Percentiles rank a stretch among this genome's conserved stretches.
phyloP scores from a whole-genome alignment of 2,113 vertebrate species.

The Sphaerodactylus townsendi region DNA sequence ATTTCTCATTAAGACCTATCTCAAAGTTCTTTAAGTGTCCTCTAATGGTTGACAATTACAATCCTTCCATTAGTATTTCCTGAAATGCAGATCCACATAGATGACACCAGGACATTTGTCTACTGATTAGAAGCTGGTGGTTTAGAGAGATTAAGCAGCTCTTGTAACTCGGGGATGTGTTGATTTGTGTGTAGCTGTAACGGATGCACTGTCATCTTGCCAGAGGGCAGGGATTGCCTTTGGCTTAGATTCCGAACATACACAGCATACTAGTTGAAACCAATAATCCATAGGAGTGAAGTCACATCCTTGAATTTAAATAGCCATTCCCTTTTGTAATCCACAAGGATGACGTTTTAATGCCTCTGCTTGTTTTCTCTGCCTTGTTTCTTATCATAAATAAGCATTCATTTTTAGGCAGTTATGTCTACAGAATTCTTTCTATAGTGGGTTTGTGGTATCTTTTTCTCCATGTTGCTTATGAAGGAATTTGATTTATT shows the following conservation, averaged over 20 bases:
- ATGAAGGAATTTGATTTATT: conserved; percentile 51
- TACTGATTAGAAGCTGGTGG: not conserved
- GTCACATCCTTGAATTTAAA: conserved; percentile 67
- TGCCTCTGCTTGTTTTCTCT: conserved; percentile 42
- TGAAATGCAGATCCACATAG: not conserved
- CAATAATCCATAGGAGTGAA: conserved; percentile 51
- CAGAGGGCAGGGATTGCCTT: not conserved
- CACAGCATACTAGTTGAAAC: conserved; percentile 27
- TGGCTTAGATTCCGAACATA: conserved; percentile 14
- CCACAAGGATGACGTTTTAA: conserved; percentile 45
- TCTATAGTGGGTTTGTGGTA: conserved; percentile 31
- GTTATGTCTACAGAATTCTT: conserved; percentile 19
- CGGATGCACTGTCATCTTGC: not conserved
- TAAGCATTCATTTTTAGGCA: not conserved
- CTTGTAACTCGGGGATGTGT: not conserved
- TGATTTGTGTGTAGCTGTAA: not conserved
- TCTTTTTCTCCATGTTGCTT: conserved; percentile 55
- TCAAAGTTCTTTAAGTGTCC: not conserved
- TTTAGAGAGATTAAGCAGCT: not conserved
- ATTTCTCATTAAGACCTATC: not conserved
- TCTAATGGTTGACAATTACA: not conserved
- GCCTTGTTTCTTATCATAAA: conserved; percentile 51
- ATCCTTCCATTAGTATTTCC: not conserved
- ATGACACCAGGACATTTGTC: not conserved
- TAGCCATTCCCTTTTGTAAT: conserved; percentile 44